phyloP scores from a whole-genome alignment of 2,113 vertebrate genomes.

The Coreoperca whiteheadi region DNA sequence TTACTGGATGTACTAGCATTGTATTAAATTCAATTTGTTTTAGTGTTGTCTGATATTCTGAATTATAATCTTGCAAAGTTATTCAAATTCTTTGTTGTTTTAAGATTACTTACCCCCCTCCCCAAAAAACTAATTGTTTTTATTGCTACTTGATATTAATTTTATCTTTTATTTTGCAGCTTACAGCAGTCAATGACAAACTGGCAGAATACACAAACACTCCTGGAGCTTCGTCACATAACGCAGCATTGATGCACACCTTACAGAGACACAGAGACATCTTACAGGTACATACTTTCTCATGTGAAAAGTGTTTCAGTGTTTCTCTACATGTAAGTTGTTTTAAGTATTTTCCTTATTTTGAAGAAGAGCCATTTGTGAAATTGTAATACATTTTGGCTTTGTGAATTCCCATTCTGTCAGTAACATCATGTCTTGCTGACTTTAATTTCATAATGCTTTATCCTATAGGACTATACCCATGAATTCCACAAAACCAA shows the following conservation, averaged over 20 bases:
- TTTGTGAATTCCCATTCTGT: background rate
- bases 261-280: constrained; percentile 96
- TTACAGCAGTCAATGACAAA: constrained; percentile 92
- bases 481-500: constrained; percentile 98
- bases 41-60: background rate
- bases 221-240: constrained; percentile 88
- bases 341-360: background rate
- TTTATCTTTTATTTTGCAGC: constrained; percentile 77
- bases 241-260: constrained; percentile 94
- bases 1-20: background rate
- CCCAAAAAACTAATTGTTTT: background rate
- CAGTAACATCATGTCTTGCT: background rate
- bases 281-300: constrained; percentile 85
- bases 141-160: background rate
- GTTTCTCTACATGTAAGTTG: background rate
- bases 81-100: background rate
- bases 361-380: background rate
- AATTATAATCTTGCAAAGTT: background rate
- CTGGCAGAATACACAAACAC: constrained; percentile 93
- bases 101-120: background rate
- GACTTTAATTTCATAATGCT: background rate
- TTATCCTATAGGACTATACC: constrained; percentile 90
- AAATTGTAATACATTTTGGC: background rate
- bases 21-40: background rate
- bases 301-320: background rate